phyloP scores from a whole-genome alignment of 2,797 vertebrate genomes.

The Falco columbarius region DNA sequence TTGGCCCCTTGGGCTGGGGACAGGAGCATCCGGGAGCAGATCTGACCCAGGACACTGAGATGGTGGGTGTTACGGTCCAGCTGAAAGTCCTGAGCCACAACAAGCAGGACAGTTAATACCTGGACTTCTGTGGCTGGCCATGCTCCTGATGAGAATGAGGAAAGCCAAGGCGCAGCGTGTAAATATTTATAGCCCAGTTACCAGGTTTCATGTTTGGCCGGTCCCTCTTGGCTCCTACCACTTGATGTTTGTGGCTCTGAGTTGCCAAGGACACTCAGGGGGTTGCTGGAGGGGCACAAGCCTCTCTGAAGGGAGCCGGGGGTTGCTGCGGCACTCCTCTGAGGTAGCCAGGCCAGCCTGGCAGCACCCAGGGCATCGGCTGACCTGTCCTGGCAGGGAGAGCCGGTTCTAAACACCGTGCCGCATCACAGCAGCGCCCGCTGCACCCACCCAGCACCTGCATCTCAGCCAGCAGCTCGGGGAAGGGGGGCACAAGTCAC shows the following conservation, averaged over 20 bases:
- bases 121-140: not conserved
- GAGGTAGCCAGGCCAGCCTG: fast-evolving
- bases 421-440: not conserved
- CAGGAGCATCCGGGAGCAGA: not conserved
- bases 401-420: not conserved
- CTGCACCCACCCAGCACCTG: not conserved
- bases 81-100: not conserved
- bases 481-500: not conserved
- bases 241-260: slow-evolving; percentile 18
- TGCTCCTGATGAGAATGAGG: not conserved
- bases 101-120: slow-evolving; percentile 19
- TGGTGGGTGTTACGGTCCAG: fast-evolving
- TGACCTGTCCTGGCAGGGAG: fast-evolving
- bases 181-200: slow-evolving; percentile 66
- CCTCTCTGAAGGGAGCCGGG: not conserved
- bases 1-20: not conserved
- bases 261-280: slow-evolving; percentile 40
- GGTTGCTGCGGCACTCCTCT: not conserved
- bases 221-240: not conserved
- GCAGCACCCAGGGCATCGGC: not conserved
- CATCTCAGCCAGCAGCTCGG: not conserved
- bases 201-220: slow-evolving; percentile 18
- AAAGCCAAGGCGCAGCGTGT: not conserved
- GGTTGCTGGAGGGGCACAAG: not conserved
- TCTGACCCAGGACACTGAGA: not conserved